Evolutionary conservation across 2,113 vertebrate species (phyloP).

Genomic region (Hiodon alosoides): DNA sequence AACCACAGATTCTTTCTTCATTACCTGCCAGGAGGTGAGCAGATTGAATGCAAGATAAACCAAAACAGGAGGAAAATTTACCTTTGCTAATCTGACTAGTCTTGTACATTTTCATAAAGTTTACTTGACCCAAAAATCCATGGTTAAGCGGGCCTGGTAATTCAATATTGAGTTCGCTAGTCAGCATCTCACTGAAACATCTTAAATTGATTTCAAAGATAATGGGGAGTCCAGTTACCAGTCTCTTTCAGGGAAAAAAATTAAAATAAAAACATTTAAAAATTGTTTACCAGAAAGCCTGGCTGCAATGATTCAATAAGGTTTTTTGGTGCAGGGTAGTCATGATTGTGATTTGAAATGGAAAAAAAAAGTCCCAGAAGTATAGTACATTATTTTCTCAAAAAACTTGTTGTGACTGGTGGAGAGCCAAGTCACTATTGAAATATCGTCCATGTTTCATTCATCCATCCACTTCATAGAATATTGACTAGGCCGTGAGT

Average conservation of each 20-base stretch:
- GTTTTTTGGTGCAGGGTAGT: too few species aligned
- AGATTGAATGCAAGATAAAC: background rate
- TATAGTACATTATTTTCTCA: background rate
- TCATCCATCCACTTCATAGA: background rate
- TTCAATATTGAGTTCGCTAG: background rate
- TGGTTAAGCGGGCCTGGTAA: background rate
- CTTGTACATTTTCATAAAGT: background rate
- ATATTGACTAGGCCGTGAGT: background rate
- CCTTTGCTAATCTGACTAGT: background rate
- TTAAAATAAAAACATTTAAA: background rate
- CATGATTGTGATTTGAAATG: background rate
- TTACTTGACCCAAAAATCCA: background rate
- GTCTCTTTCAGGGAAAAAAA: background rate
- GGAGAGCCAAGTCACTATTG: background rate
- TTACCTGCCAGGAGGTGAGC: background rate
- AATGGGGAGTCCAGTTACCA: background rate
- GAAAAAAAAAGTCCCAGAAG: background rate
- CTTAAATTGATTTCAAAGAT: slow-evolving; percentile 1
- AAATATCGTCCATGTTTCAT: background rate
- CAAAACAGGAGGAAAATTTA: background rate
- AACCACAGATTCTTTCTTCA: background rate
- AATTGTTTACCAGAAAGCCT: slow-evolving; percentile 6
- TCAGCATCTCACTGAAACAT: slow-evolving; percentile 4
- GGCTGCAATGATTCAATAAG: background rate
- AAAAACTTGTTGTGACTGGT: too few species aligned